Evolutionary conservation across 1,140 invertebrate species (phyloP).

Genomic region (Gryon sp.): DNA sequence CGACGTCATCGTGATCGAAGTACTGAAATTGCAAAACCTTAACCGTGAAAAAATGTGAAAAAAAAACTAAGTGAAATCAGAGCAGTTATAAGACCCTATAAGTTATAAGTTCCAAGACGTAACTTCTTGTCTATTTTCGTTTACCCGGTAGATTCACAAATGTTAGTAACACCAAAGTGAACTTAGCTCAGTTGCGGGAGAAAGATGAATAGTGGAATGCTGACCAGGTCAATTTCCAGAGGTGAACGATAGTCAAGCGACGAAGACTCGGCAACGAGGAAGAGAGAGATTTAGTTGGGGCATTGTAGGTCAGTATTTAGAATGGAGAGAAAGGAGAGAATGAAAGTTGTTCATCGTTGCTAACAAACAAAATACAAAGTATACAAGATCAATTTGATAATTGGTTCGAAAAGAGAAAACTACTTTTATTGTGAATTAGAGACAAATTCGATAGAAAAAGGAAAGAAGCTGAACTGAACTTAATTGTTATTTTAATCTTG

Average conservation of each 20-base stretch:
- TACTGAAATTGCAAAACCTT: conserved; percentile 62
- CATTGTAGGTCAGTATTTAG: conserved; percentile 30
- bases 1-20: conserved; percentile 36
- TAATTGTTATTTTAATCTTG: no score
- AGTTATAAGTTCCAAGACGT: conserved; percentile 35
- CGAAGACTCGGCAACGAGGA: conserved; percentile 8
- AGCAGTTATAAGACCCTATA: conserved; percentile 14
- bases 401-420: neutral
- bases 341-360: conserved; percentile 12
- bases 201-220: neutral
- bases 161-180: conserved; percentile 33
- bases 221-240: conserved; percentile 54
- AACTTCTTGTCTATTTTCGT: conserved; percentile 47
- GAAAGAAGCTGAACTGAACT: no score
- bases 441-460: no score
- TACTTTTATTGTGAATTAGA: neutral
- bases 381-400: conserved; percentile 1
- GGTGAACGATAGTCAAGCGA: conserved; percentile 36
- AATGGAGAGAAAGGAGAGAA: no score
- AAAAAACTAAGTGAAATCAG: conserved; percentile 33
- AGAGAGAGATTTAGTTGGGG: conserved; percentile 1
- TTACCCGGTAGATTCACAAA: conserved; percentile 60
- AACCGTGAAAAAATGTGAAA: conserved; percentile 55
- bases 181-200: neutral
- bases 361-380: conserved; percentile 11